Evolutionary conservation across 2,888 invertebrate species (phyloP), one percentile per base, ranked within the genome.

Genomic region (Panopea generosa): DNA sequence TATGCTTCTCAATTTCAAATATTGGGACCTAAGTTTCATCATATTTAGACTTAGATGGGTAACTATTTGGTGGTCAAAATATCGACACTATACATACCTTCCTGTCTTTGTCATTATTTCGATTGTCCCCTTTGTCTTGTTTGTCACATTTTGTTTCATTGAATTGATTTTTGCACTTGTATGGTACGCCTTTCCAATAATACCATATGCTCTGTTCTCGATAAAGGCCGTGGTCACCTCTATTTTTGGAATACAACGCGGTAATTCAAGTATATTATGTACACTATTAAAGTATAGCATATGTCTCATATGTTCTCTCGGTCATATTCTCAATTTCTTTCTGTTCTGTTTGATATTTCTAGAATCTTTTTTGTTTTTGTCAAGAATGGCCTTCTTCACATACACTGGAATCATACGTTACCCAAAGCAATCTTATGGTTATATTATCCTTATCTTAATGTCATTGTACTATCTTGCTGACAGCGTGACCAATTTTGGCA

Each of bases 321-420:
- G 45, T 11, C 47, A 47, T 20, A 2, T 49, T 11, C 9, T 60
- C 3, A 27, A 45, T n/a, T 60, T 27, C 22, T 60, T 29, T 43
- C 16, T 60, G 16, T 60, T 18, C 14, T 60, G 29, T 47, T 24
- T 49, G 27, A 43, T 60, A 9, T 47, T 60, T 18, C 43, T 60
- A n/a, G 60, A 60, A 29, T 60, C 60, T 1, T 60, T 60, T 29
- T 18, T 60, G 29, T 60, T 60, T 27, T 18, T 60, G 29, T 47
- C 60, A 49, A 47, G 60, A 22, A 29, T 60, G 9, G 26, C 49
- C 2, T n/a, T 60, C 18, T 60, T 60, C 18, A 60, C 60, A 18
- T 60, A 60, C 26, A n/a, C 49, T 7, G 60, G 60, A 18, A 26
- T 60, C 27, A 47, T 60, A 9, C 47, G 60, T 1, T 60, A 60